Evolutionary conservation across 2,888 invertebrate species (phyloP), one percentile per base, ranked within the genome.

Genomic region (Drosophila hamatofila): DNA sequence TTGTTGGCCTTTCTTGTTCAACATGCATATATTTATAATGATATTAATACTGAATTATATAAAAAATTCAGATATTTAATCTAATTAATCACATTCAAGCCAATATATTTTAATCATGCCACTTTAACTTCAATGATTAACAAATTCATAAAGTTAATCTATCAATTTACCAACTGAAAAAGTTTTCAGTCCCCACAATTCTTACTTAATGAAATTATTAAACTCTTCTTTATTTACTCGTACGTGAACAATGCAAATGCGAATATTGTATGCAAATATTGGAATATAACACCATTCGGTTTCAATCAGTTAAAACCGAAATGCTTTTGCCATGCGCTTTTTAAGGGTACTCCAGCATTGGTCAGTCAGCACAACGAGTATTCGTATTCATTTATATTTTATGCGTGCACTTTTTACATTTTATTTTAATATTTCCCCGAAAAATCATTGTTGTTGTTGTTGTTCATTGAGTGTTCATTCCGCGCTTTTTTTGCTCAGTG

Each of bases 401-500:
- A 56, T 69, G 41, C 46, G 41, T 35, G 7, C 3, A n/a, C 49
- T 42, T 44, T 35, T 49, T 61, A 41, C 0, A n/a, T 37, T 65
- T 37, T 11, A 5, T 63, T 52, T 63, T 60, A 44, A 63, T 64
- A 61, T 68, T 78, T 48, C 61, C 30, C 16, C 49, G 63, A 76
- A 75, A 75, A 61, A 73, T 35, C 52, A 51, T 33, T 35, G 18
- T 35, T 59, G 30, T 48, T 67, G 51, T n/a, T 42, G 42, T 42
- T 60, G 21, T 35, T 37, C 42, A 59, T 49, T 59, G 69, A 41
- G 41, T 70, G 59, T 55, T 59, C 70, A 58, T 48, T 52, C 30
- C 18, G 25, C 39, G 39, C 48, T 74, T 25, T 81, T 63, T 87
- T 87, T 83, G 72, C 48, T 49, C 44, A 67, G 60, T 51, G 81